phyloP scores from a whole-genome alignment of 2,888 invertebrate genomes.

The Periphyllus acericola region DNA sequence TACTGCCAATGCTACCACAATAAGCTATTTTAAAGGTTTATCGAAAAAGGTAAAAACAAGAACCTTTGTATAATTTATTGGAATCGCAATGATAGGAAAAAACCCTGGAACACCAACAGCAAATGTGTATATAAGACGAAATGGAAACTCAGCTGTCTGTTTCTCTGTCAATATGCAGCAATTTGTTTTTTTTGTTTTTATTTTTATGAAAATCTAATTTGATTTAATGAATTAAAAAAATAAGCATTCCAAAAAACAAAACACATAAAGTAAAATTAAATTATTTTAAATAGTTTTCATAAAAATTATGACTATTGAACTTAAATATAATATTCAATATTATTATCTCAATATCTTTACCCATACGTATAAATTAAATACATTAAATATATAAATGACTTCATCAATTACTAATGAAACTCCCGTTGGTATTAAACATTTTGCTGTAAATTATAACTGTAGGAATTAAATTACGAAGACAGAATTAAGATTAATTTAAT shows the following conservation, averaged over 20 bases:
- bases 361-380: too few species aligned
- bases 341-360: too few species aligned
- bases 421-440: too few species aligned
- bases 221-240: not conserved
- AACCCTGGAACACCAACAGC: not conserved
- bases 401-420: too few species aligned
- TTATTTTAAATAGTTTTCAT: not conserved
- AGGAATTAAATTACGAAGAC: too few species aligned
- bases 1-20: constrained; percentile 46
- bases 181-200: not conserved
- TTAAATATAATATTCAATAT: too few species aligned
- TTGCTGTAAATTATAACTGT: too few species aligned
- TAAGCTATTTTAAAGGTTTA: constrained; percentile 58
- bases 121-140: constrained; percentile 3
- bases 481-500: too few species aligned
- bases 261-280: not conserved
- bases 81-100: constrained; percentile 31
- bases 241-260: not conserved
- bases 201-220: not conserved
- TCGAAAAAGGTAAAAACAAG: constrained; percentile 53
- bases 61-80: constrained; percentile 57
- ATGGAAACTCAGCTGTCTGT: constrained; percentile 1
- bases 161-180: not conserved
- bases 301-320: not conserved
- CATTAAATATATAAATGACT: too few species aligned